These are phyloP conservation scores for Himantopus leucocephalus DNA, from an alignment of 2,113 vertebrate species.

Conservation along the genomic window DNA sequence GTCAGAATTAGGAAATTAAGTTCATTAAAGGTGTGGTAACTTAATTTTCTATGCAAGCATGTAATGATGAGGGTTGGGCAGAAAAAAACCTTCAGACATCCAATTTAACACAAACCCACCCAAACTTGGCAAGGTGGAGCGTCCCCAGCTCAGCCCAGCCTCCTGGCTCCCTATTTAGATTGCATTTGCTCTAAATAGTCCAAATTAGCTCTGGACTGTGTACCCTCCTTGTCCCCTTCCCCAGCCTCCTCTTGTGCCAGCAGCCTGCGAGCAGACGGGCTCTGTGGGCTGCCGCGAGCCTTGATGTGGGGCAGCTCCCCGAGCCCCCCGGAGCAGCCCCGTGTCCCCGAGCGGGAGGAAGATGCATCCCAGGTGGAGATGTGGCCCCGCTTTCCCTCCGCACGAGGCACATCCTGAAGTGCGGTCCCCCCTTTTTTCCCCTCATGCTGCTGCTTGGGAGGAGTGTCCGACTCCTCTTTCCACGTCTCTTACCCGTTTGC, in stretches of 20 bases:
- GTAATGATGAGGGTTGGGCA: slow-evolving; percentile 62
- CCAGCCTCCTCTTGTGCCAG: background rate
- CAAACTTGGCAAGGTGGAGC: slow-evolving; percentile 50
- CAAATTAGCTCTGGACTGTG: background rate
- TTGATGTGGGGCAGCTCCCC: background rate
- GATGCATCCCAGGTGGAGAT: background rate
- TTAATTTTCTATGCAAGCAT: slow-evolving; percentile 67
- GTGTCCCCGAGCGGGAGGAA: background rate
- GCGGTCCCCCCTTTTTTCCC: background rate
- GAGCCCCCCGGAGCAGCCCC: background rate
- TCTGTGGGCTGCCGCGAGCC: background rate
- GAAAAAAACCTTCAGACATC: background rate
- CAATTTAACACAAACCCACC: slow-evolving; percentile 66
- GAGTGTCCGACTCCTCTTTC: background rate
- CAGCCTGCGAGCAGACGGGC: background rate
- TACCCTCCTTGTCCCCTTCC: background rate
- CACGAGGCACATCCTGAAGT: background rate
- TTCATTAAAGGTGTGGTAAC: slow-evolving; percentile 80
- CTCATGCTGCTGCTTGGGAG: background rate
- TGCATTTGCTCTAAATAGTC: slow-evolving; percentile 40
- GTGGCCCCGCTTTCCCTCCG: accelerated
- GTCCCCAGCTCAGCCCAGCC: slow-evolving; percentile 21
- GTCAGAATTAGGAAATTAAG: slow-evolving; percentile 75
- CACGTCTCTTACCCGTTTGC: accelerated
- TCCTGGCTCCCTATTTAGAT: slow-evolving; percentile 38